These are phyloP conservation scores for Butastur rufipennis DNA, from an alignment of 2,113 vertebrate genomes.

Conservation along the genomic window DNA sequence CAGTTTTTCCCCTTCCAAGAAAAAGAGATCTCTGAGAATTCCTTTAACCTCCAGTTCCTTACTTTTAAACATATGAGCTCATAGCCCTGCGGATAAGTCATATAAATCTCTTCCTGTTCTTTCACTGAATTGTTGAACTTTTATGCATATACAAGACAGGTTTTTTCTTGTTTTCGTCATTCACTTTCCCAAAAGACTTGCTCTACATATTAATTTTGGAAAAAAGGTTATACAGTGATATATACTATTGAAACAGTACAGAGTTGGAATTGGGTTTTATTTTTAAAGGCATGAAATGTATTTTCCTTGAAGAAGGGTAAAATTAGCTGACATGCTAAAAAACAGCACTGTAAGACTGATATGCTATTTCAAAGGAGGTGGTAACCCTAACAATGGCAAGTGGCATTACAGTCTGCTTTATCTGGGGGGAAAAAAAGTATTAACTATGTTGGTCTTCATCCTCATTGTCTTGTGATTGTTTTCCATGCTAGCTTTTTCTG, in stretches of 20 bases:
- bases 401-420: neutral
- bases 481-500: neutral
- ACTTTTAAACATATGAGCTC: neutral
- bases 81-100: neutral
- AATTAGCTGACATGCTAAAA: neutral
- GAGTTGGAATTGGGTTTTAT: neutral
- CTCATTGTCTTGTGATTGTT: neutral
- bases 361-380: neutral
- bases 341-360: neutral
- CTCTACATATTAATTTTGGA: neutral
- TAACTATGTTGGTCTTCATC: neutral
- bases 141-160: neutral
- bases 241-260: neutral
- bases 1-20: neutral
- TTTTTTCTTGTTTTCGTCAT: neutral
- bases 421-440: rapidly evolving
- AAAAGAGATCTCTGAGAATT: neutral
- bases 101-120: neutral
- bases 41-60: neutral
- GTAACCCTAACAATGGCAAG: neutral
- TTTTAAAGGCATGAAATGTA: neutral
- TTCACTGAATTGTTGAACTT: neutral
- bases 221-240: neutral
- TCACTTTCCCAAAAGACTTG: neutral
- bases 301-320: neutral